Evolutionary conservation across 1,140 invertebrate genomes (phyloP), one percentile per base, ranked within the genome.

Genomic region (Psilanteris sp.): DNA sequence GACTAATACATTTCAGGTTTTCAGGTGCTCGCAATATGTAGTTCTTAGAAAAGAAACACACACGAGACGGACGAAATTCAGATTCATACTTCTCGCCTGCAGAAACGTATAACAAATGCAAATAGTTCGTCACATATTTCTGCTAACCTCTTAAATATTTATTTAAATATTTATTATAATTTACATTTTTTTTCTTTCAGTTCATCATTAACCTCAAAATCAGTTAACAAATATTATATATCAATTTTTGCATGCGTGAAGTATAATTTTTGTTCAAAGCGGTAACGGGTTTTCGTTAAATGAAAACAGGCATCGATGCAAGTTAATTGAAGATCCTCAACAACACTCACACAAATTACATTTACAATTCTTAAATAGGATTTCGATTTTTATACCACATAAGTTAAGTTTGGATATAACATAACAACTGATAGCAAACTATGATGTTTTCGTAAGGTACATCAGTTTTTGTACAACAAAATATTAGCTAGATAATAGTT

Each of bases 401-500:
- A 32, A 15, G 14, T 57, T 50, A 15, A n/a, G 8, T 52, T 36
- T 72, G 37, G 43, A 29, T 36, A 26, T 48, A 15, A 43, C 2
- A n/a, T 11, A 24, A 37, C 2, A 59, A 75, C 14, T 67, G 34
- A 61, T 18, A 39, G 24, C 52, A 73, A 76, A 78, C 7, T 70
- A 79, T 52, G 37, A 46, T 31, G n/a, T 7, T 61, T 71, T 67
- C 59, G 71, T 52, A 78, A 80, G 59, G 71, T 77, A 79, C 57
- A 73, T 72, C 54, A 55, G 18, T 59, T 79, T 77, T 82, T 77
- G 68, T 74, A 79, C 32, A 78, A 80, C 43, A 77, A 76, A 82
- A 79, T 43, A 57, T 79, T 78, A 77, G 72, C 73, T 77, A 67
- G 32, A 46, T 78, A 55, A 79, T 66, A 74, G 46, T 54, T 76